Evolutionary conservation across 2,888 invertebrate genomes (phyloP), one percentile per base, ranked within the genome.

Genomic region (Pasiphila rectangulata): DNA sequence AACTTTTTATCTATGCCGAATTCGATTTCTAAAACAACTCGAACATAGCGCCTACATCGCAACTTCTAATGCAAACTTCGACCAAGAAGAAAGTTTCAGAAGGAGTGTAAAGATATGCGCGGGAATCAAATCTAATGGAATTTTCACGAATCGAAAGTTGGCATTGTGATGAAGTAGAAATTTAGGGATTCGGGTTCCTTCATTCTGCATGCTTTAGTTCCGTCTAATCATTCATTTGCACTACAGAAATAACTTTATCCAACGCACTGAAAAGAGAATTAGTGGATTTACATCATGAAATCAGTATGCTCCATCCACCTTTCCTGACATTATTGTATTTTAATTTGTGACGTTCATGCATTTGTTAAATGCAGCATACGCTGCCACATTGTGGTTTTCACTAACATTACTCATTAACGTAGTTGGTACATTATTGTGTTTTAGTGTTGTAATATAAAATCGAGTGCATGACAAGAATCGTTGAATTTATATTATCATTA

Each of bases 11-110:
- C 81, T 83, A 83, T 78, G 74, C 74, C 82, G 81, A 80, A 81
- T 74, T 81, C 77, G 77, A 83, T 73, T 68, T 77, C 86, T 86
- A 84, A 82, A 78, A 76, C 75, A 83, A 81, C 70, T 83, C 63
- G 79, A 84, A 77, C 67, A 77, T 83, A 85, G 87, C 85, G 81
- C 83, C 85, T 87, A 88, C 85, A 77, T 83, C 83, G 83, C 81
- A 84, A 83, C 68, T 75, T 79, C 85, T 87, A 87, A 83, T 83
- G 82, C 80, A 81, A 84, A 84, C 76, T 83, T 79, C 77, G 82
- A 80, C 81, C 79, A 84, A 79, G 75, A 79, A 73, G 75, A 80
- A 80, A 79, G 79, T 79, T 79, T 78, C 77, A 79, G 77, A 81
- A 77, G 77, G 81, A 79, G 70, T 79, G 71, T 79, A 79, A 75